Percentiles rank a stretch among this genome's conserved stretches.
Evolutionary conservation across 1,140 invertebrate genomes (phyloP).

Genomic region (Drosophila kurseongensis): DNA sequence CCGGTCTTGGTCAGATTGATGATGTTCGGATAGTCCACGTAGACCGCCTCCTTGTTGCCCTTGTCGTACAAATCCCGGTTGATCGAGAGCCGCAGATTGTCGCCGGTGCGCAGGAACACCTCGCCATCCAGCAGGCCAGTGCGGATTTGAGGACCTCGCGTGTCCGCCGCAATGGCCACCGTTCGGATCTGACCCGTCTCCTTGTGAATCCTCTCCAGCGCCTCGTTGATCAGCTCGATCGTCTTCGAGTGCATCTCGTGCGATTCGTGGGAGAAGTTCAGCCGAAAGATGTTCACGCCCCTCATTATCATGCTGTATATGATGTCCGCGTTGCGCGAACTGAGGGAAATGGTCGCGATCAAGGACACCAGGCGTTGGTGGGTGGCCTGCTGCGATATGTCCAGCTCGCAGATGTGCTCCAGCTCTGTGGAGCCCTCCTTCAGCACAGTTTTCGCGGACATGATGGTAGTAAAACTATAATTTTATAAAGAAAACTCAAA

Average conservation of each 20-base stretch:
- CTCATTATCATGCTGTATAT: slow-evolving; percentile 97
- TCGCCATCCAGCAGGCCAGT: slow-evolving; percentile 95
- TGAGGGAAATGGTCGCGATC: slow-evolving; percentile 99
- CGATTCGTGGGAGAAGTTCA: slow-evolving; percentile 99
- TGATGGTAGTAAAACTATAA: slow-evolving; percentile 6
- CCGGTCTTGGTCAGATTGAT: slow-evolving; percentile 95
- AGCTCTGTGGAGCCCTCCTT: slow-evolving; percentile 88
- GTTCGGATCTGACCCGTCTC: slow-evolving; percentile 87
- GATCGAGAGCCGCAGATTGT: slow-evolving; percentile 94
- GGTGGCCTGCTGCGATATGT: slow-evolving; percentile 93
- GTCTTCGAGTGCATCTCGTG: slow-evolving; percentile 97
- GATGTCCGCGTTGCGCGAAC: slow-evolving; percentile 91
- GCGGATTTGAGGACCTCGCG: slow-evolving; percentile 98
- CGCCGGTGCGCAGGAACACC: slow-evolving; percentile 93
- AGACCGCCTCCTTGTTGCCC: slow-evolving; percentile 91
- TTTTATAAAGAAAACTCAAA: background rate
- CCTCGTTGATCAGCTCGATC: slow-evolving; percentile 93
- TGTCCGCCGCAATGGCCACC: slow-evolving; percentile 92
- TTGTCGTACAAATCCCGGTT: slow-evolving; percentile 93
- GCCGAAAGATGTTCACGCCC: slow-evolving; percentile 98
- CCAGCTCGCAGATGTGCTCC: slow-evolving; percentile 95
- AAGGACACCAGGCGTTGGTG: slow-evolving; percentile 95
- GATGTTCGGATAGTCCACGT: slow-evolving; percentile 96
- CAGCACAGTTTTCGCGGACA: slow-evolving; percentile 25
- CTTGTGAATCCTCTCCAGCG: slow-evolving; percentile 90